Evolutionary conservation across 2,113 vertebrate genomes (phyloP), one percentile per base, ranked within the genome.

Genomic region (Noctilio leporinus): DNA sequence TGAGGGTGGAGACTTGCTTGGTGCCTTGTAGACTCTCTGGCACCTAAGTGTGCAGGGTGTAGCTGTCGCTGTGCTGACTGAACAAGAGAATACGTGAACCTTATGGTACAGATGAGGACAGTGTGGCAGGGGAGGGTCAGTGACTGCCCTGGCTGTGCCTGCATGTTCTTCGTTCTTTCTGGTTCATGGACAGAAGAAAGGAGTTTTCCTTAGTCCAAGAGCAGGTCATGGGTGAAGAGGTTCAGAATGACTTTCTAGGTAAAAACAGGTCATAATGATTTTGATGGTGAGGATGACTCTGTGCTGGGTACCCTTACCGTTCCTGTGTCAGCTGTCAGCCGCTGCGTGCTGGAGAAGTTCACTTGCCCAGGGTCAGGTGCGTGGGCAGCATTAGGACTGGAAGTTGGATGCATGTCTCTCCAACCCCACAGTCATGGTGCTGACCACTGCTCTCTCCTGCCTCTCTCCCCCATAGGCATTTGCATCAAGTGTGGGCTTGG

Each of bases 401-500:
- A 49, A 53, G 51, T 17, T 4, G 12, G 35, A 9, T 2, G 57
- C 28, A 4, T 14, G 62, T 16, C 38, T 22, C 0, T 9, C 64
- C 40, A 55, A 3, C 19, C 47, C 47, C 47, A n/a, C 8, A 6
- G 73, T 12, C 35, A 0, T 1, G 33, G 76, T 2, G 49, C 95
- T 91, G 73, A 92, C 67, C 92, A 87, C 40, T 62, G 76, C 20
- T 17, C 81, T 97, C 55, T 97, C 26, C 95, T 92, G 86, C 76
- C 91, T 77, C 82, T 98, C 95, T 89, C 89, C 28, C 92, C 95
- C 94, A 2, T 43, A 99, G 99, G 99, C 97, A 99, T 99, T 97
- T 99, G 99, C 97, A 98, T 99, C 98, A 99, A 99, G 97, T 99
- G 99, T 97, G 99, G 99, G 89, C 99, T 99, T 94, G 99, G 99